phyloP scores from a whole-genome alignment of 2,113 vertebrate species.

The Archocentrus centrarchus region DNA sequence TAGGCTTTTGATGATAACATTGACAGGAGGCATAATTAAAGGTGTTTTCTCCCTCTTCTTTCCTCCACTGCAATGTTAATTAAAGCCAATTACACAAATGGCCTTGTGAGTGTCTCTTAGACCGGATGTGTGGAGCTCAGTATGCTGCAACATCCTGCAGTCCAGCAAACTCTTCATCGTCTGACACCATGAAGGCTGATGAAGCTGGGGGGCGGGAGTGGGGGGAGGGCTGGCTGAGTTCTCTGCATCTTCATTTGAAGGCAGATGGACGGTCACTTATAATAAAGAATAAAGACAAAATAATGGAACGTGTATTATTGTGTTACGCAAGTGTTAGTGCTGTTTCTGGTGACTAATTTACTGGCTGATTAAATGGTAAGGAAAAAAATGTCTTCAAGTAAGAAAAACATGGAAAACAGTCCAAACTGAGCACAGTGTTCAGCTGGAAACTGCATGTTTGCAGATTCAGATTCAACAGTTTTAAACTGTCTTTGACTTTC shows the following conservation, averaged over 20 bases:
- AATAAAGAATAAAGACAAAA: background rate
- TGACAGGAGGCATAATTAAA: slow-evolving; percentile 70
- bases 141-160: background rate
- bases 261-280: background rate
- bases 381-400: background rate
- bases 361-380: background rate
- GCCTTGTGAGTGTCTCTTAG: slow-evolving; percentile 14
- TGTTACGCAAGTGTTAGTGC: background rate
- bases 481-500: background rate
- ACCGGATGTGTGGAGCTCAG: slow-evolving; percentile 13
- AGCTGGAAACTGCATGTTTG: no score
- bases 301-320: background rate
- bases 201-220: background rate
- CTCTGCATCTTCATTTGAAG: background rate
- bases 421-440: background rate
- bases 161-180: background rate
- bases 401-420: background rate
- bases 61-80: slow-evolving; percentile 52
- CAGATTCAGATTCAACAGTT: background rate
- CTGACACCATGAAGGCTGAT: background rate
- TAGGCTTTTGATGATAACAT: slow-evolving; percentile 61
- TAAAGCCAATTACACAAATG: slow-evolving; percentile 66
- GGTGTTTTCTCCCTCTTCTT: slow-evolving; percentile 46
- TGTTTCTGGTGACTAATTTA: background rate
- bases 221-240: background rate